Evolutionary conservation across 2,113 vertebrate species (phyloP).

Genomic region (Pterophyllum scalare): DNA sequence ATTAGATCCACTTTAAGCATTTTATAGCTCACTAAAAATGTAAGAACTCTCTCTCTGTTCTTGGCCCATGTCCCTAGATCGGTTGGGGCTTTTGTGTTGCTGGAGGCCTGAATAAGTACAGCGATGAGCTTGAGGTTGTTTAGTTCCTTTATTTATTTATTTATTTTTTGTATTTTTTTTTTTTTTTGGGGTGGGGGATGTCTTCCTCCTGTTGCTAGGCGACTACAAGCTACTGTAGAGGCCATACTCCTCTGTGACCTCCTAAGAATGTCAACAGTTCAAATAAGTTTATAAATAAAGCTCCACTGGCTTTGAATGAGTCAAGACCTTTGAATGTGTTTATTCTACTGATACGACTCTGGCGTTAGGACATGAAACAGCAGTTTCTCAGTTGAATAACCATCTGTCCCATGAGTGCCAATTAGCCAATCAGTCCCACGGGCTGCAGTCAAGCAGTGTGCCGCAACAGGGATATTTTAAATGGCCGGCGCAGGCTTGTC

Average conservation of each 20-base stretch:
- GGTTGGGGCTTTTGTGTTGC: background rate
- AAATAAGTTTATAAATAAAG: background rate
- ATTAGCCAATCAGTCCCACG: conserved; percentile 1
- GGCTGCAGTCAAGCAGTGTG: background rate
- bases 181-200: too few relatives aligned
- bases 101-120: background rate
- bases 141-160: background rate
- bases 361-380: background rate
- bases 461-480: background rate
- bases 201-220: too few relatives aligned
- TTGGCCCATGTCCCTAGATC: background rate
- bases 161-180: too few relatives aligned
- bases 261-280: background rate
- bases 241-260: background rate
- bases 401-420: background rate
- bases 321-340: background rate
- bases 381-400: background rate
- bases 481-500: background rate
- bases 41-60: background rate
- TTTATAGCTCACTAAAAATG: background rate
- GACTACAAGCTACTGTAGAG: background rate
- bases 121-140: background rate
- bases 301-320: background rate
- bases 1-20: too few relatives aligned
- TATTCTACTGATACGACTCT: background rate